Percentiles rank a stretch among this genome's conserved stretches.
phyloP scores from a whole-genome alignment of 2,113 vertebrate species.

The Mastomys coucha region DNA sequence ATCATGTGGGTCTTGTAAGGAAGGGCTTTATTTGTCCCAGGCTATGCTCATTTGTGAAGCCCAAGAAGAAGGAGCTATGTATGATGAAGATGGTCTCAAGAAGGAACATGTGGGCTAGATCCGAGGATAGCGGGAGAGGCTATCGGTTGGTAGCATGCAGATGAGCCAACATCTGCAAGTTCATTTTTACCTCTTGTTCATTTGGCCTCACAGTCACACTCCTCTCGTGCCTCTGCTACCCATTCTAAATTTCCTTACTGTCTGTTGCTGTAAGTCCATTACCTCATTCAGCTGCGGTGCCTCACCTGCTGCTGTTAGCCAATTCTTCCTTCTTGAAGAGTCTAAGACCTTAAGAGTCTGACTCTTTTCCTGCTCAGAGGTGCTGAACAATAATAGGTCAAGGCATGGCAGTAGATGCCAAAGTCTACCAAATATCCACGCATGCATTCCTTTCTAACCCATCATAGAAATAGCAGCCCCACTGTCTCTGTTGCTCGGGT shows the following conservation, averaged over 20 bases:
- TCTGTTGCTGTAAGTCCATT: not conserved
- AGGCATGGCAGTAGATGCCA: not conserved
- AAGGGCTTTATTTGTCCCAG: not conserved
- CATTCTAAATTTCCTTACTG: not conserved
- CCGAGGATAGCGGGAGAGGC: not conserved
- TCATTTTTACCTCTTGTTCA: not conserved
- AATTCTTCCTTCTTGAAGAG: not conserved
- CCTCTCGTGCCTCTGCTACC: not conserved
- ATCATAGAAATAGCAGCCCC: rapidly evolving
- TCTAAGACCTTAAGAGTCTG: not conserved
- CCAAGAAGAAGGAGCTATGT: not conserved
- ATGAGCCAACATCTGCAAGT: not conserved
- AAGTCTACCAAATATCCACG: not conserved
- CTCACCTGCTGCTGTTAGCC: not conserved
- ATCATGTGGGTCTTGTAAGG: not conserved
- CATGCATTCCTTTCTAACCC: not conserved
- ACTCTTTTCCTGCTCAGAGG: not conserved
- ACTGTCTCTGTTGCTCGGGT: no score
- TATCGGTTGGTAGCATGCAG: not conserved
- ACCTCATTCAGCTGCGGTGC: not conserved
- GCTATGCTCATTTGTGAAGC: not conserved
- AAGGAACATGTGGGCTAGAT: not conserved
- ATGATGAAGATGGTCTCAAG: not conserved
- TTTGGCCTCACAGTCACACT: not conserved
- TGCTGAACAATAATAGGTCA: not conserved